Conservation (phyloP, 2,888 invertebrate species). For the Listrodromus nycthemerus region DNA sequence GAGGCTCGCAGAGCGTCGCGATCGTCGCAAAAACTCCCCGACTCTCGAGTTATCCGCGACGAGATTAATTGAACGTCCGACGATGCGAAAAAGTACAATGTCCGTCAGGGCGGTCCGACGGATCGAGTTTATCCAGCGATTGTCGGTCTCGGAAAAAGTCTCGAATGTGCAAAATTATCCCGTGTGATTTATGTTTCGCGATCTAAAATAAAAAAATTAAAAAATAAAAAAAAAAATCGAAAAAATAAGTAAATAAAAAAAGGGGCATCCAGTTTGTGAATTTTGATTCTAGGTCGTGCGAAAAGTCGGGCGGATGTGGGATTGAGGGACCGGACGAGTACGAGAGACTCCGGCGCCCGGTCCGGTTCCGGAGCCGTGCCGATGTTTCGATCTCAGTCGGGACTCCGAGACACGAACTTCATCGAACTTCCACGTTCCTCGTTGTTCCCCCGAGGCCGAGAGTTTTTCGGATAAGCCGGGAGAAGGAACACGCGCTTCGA, state of each 20-base stretch:
- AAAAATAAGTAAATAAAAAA: too few relatives aligned
- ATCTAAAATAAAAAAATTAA: neutral
- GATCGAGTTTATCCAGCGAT: conserved; percentile 43
- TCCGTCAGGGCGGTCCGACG: conserved; percentile 26
- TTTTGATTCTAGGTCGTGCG: too few relatives aligned
- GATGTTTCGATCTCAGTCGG: neutral
- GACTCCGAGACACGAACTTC: too few relatives aligned
- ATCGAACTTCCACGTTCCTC: too few relatives aligned
- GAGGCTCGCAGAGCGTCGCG: neutral
- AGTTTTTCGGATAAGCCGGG: neutral
- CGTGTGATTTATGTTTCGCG: neutral
- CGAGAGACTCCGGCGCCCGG: too few relatives aligned
- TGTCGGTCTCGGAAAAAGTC: conserved; percentile 34
- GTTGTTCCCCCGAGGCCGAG: neutral
- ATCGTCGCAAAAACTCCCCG: neutral
- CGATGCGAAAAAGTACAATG: neutral
- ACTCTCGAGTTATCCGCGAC: conserved; percentile 3
- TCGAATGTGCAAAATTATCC: conserved; percentile 12
- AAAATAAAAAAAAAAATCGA: neutral
- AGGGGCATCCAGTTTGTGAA: too few relatives aligned
- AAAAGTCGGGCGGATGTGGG: too few relatives aligned
- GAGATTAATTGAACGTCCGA: conserved; percentile 10
- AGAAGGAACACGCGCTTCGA: conserved; percentile 16
- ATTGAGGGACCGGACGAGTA: neutral
- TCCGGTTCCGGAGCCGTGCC: too few relatives aligned